A percentile compares a stretch with the other conserved stretches of the same genome.
phyloP scores from a whole-genome alignment of 30 jellyfish, hydroid and myxozoan genomes.

The Cassiopea xamachana region DNA sequence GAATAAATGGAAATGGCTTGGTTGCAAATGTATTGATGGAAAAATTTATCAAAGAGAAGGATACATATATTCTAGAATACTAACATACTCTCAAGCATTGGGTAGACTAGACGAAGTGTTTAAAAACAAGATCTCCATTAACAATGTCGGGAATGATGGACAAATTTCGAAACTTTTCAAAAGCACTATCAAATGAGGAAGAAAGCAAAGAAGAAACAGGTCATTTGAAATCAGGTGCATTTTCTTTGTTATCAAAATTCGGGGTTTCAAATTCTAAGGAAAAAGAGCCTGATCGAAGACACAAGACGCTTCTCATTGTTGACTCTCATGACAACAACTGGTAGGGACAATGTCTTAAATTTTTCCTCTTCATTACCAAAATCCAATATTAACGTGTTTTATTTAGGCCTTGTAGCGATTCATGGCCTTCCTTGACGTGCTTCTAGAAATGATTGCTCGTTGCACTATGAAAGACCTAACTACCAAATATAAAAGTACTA shows the following conservation, averaged over 20 bases:
- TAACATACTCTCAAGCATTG: not conserved
- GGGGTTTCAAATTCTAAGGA: slow-evolving; percentile 71
- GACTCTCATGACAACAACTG: slow-evolving; percentile 90
- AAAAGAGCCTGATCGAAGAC: slow-evolving; percentile 67
- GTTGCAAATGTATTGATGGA: not conserved
- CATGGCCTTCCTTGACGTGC: not conserved
- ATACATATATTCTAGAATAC: not conserved
- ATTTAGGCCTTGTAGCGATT: not conserved
- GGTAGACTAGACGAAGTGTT: not conserved
- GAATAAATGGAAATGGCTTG: too few species aligned
- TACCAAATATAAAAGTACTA: too few species aligned
- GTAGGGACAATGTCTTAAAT: slow-evolving; percentile 43
- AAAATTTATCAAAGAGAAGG: not conserved
- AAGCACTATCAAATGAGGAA: slow-evolving; percentile 65
- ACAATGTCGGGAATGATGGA: slow-evolving; percentile 79
- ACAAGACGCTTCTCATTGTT: slow-evolving; percentile 78
- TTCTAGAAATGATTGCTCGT: too few species aligned
- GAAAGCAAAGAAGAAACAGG: slow-evolving; percentile 39
- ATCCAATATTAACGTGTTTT: not conserved
- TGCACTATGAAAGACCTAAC: too few species aligned
- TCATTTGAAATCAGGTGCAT: slow-evolving; percentile 57
- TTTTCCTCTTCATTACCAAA: not conserved
- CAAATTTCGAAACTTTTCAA: slow-evolving; percentile 67
- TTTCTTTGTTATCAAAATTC: slow-evolving; percentile 74
- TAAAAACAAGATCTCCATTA: not conserved